A percentile compares a stretch with the other conserved stretches of the same genome.
Conservation (phyloP, 2,797 vertebrate species). For the Cryptoprocta ferox region DNA sequence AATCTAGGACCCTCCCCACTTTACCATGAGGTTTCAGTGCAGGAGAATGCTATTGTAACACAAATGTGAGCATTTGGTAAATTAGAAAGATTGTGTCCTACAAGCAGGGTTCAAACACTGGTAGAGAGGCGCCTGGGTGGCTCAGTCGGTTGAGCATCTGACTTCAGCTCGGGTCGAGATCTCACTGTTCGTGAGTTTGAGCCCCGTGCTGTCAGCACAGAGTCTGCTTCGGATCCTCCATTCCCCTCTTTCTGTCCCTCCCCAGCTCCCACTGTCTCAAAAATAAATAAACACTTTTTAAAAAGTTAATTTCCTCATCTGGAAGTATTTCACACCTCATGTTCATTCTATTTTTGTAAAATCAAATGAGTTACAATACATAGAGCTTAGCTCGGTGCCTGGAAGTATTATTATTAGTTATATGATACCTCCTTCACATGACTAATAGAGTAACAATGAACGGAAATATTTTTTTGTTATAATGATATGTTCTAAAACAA, state of each 20-base stretch:
- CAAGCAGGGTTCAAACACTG: not conserved
- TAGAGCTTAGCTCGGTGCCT: not conserved
- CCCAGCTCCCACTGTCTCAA: too few species aligned
- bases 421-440: not conserved
- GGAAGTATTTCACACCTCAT: not conserved
- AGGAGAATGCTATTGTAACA: not conserved
- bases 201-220: too few species aligned
- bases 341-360: not conserved
- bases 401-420: not conserved
- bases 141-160: too few species aligned
- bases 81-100: not conserved
- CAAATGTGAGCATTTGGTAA: not conserved
- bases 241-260: too few species aligned
- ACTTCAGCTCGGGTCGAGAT: too few species aligned
- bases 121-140: not conserved
- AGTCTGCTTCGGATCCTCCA: too few species aligned
- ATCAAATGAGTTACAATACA: not conserved
- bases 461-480: not conserved
- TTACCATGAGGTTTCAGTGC: not conserved
- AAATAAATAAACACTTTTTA: too few species aligned
- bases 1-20: not conserved
- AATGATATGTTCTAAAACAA: slow-evolving; percentile 24
- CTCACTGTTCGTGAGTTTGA: too few species aligned
- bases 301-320: not conserved
- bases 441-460: not conserved